Conservation (phyloP, 1,140 invertebrate species). For the Brachionus sp. region DNA sequence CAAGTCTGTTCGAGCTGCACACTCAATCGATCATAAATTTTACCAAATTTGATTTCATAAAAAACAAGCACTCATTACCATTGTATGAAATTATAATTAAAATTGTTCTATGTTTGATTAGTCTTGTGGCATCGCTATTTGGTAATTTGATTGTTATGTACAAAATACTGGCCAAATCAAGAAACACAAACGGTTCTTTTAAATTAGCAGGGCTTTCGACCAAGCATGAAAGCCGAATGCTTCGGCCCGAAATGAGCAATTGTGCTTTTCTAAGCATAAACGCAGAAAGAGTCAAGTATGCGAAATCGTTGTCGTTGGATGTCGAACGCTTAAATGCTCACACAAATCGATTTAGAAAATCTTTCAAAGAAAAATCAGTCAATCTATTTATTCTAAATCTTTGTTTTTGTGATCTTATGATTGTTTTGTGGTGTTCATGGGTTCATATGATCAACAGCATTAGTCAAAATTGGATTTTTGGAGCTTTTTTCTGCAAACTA, state of each 20-base stretch:
- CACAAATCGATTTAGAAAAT: neutral
- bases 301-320: neutral
- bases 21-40: constrained; percentile 25
- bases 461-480: constrained; percentile 56
- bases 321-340: neutral
- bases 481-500: constrained; percentile 61
- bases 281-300: neutral
- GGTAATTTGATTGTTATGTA: constrained; percentile 34
- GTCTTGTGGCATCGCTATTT: neutral
- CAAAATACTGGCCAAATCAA: neutral
- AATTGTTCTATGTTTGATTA: neutral
- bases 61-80: neutral
- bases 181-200: neutral
- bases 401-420: constrained; percentile 54
- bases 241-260: neutral
- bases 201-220: neutral
- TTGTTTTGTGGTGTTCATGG: constrained; percentile 62
- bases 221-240: neutral
- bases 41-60: constrained; percentile 13
- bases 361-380: constrained; percentile 50
- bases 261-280: neutral
- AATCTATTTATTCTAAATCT: constrained; percentile 57
- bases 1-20: constrained; percentile 16
- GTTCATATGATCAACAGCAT: constrained; percentile 57
- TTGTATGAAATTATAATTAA: constrained; percentile 8